Conservation (phyloP, 1,140 invertebrate species). For the Argopecten irradians region DNA sequence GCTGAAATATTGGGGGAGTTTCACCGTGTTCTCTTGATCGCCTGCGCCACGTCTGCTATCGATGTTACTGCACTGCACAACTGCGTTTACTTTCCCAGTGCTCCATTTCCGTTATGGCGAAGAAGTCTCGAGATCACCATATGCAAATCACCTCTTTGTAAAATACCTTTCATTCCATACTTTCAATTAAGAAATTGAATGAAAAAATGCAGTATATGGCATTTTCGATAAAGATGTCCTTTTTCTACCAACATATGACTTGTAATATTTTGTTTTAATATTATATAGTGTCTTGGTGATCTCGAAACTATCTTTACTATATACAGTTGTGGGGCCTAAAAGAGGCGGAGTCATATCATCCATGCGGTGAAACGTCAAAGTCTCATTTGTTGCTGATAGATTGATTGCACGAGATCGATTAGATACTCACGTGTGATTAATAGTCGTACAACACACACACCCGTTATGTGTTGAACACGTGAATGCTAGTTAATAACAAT, state of each 20-base stretch:
- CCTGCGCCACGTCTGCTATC: constrained; percentile 73
- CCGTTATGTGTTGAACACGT: constrained; percentile 19
- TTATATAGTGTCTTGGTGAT: not conserved
- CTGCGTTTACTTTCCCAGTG: constrained; percentile 52
- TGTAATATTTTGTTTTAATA: not conserved
- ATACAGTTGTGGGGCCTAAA: not conserved
- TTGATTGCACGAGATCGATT: constrained; percentile 12
- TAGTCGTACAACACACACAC: constrained; percentile 14
- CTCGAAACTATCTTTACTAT: not conserved
- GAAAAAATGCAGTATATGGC: constrained; percentile 35
- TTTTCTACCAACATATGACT: not conserved
- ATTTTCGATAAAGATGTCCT: not conserved
- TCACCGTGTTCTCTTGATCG: constrained; percentile 48
- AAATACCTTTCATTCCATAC: not conserved
- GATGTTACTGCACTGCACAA: constrained; percentile 58
- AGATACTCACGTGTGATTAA: constrained; percentile 19
- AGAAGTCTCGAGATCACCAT: constrained; percentile 57
- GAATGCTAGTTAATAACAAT: not conserved
- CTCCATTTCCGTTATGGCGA: constrained; percentile 62
- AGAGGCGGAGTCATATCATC: not conserved
- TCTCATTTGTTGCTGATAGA: not conserved
- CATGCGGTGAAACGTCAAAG: constrained; percentile 20
- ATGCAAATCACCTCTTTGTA: constrained; percentile 42
- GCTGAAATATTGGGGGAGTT: constrained; percentile 47
- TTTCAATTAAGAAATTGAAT: constrained; percentile 45